Evolutionary conservation across 2,888 invertebrate genomes (phyloP).

Genomic region (Drosophila colorata): DNA sequence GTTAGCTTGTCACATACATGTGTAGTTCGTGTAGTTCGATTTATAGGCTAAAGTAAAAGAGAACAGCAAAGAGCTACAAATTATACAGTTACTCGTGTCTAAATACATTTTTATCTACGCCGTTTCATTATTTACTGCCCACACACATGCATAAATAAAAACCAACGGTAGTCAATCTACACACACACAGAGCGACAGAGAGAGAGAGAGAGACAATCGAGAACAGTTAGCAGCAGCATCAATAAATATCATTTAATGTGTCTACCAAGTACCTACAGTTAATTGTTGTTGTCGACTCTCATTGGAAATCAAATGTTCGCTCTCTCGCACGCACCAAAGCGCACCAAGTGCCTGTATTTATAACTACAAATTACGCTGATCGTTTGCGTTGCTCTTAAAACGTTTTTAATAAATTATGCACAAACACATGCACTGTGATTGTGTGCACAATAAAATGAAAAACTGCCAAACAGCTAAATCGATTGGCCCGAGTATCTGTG

Average conservation of each 20-base stretch:
- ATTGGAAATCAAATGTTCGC: slow-evolving; percentile 56
- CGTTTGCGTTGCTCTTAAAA: slow-evolving; percentile 62
- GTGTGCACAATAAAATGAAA: slow-evolving; percentile 63
- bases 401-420: slow-evolving; percentile 73
- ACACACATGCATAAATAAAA: slow-evolving; percentile 39
- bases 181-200: slow-evolving; percentile 3
- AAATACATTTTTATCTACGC: slow-evolving; percentile 60
- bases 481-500: slow-evolving; percentile 49
- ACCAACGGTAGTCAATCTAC: slow-evolving; percentile 42
- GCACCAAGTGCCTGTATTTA: slow-evolving; percentile 66
- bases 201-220: slow-evolving; percentile 8
- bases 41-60: not conserved
- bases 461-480: slow-evolving; percentile 64
- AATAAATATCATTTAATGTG: slow-evolving; percentile 74
- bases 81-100: slow-evolving; percentile 54
- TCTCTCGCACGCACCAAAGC: slow-evolving; percentile 49
- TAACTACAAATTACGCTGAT: slow-evolving; percentile 72
- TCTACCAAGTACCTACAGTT: slow-evolving; percentile 55
- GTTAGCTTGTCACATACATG: slow-evolving; percentile 16
- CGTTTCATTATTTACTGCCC: slow-evolving; percentile 49
- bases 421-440: slow-evolving; percentile 4
- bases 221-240: slow-evolving; percentile 43
- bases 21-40: slow-evolving; percentile 21
- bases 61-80: slow-evolving; percentile 35
- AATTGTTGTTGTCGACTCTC: slow-evolving; percentile 65